These are phyloP conservation scores for Miltochrista miniata DNA, from an alignment of 2,888 invertebrate genomes.

Conservation along the genomic window DNA sequence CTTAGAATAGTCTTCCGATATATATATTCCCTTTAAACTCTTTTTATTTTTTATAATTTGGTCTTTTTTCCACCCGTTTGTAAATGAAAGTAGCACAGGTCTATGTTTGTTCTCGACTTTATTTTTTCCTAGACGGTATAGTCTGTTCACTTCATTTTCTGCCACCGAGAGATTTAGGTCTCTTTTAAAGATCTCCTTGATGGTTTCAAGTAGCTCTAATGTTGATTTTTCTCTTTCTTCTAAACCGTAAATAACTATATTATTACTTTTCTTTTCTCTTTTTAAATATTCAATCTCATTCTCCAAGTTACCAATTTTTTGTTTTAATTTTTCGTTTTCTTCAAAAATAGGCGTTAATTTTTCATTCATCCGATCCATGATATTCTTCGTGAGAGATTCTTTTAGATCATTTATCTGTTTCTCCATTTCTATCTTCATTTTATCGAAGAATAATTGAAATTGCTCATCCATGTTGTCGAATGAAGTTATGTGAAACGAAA, in stretches of 20 bases:
- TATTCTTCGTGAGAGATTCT: conserved; percentile 11
- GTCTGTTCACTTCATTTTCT: conserved; percentile 24
- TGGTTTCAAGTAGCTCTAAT: conserved; percentile 11
- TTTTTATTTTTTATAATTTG: conserved; percentile 16
- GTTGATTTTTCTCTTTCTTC: not conserved
- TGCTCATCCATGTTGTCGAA: conserved; percentile 11
- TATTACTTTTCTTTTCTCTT: conserved; percentile 12
- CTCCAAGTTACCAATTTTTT: conserved; percentile 10
- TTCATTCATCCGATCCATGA: conserved; percentile 14
- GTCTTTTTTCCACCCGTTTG: conserved; percentile 3
- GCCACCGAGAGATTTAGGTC: conserved; percentile 7
- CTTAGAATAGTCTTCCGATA: conserved; percentile 27
- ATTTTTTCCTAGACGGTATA: conserved; percentile 16
- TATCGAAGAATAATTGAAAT: conserved; percentile 15
- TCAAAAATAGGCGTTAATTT: conserved; percentile 14
- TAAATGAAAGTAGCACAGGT: not conserved
- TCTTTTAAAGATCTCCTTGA: conserved; percentile 33
- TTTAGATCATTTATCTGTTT: conserved; percentile 13
- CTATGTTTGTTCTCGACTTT: conserved; percentile 1
- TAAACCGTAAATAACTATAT: conserved; percentile 12
- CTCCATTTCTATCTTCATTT: conserved; percentile 11
- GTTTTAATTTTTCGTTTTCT: conserved; percentile 16
- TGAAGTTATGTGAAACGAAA: conserved; percentile 3
- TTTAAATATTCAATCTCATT: conserved; percentile 8
- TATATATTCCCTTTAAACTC: conserved; percentile 18